Percentiles rank a stretch among this genome's conserved stretches.
phyloP scores from a whole-genome alignment of 2,888 invertebrate species.

The Meta bourneti region DNA sequence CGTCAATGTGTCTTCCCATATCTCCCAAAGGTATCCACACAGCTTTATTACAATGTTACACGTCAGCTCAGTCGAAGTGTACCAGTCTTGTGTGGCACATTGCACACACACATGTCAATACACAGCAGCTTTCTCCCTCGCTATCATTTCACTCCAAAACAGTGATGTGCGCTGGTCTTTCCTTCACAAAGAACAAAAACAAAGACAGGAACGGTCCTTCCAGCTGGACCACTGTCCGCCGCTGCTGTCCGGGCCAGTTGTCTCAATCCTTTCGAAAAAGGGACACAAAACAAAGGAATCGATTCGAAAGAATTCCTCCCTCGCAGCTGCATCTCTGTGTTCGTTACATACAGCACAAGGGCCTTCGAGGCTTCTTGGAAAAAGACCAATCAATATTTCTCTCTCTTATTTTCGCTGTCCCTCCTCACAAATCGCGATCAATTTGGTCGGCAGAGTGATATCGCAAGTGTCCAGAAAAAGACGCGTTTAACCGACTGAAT shows the following conservation, averaged over 20 bases:
- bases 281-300: slow-evolving; percentile 42
- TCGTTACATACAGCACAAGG: slow-evolving; percentile 24
- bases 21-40: neutral
- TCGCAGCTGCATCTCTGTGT: slow-evolving; percentile 44
- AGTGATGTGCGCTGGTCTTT: slow-evolving; percentile 4
- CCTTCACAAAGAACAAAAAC: slow-evolving; percentile 25
- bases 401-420: slow-evolving; percentile 42
- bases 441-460: slow-evolving; percentile 68
- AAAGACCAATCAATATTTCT: slow-evolving; percentile 70
- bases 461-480: slow-evolving; percentile 46
- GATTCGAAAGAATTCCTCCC: slow-evolving; percentile 44
- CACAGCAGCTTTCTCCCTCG: slow-evolving; percentile 39
- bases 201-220: neutral
- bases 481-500: slow-evolving; percentile 60
- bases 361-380: slow-evolving; percentile 34
- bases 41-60: neutral
- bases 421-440: slow-evolving; percentile 63
- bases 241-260: slow-evolving; percentile 31
- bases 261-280: slow-evolving; percentile 41
- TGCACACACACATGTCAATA: slow-evolving; percentile 54
- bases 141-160: slow-evolving; percentile 5
- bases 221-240: slow-evolving; percentile 42
- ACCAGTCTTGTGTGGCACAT: slow-evolving; percentile 53
- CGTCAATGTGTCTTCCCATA: neutral
- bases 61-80: neutral